A percentile compares a stretch with the other conserved stretches of the same genome.
These are phyloP conservation scores for Rotaria sp. DNA, from an alignment of 2,888 invertebrate species.

Conservation along the genomic window DNA sequence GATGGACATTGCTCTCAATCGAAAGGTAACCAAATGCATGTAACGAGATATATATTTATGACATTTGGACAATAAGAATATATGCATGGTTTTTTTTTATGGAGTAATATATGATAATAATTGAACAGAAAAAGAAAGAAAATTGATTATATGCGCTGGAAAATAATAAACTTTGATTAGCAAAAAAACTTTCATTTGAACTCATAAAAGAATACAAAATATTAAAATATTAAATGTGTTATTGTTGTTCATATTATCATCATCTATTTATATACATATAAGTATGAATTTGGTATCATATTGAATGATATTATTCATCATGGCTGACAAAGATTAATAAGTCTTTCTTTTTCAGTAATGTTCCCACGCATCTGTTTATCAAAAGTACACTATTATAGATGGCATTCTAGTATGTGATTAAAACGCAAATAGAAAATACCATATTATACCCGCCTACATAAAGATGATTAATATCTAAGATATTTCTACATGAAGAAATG, in stretches of 20 bases:
- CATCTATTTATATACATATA: rapidly evolving
- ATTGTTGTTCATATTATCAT: not conserved
- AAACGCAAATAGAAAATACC: not conserved
- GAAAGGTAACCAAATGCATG: not conserved
- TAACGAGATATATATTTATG: not conserved
- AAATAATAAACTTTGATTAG: no score
- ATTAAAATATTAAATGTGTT: not conserved
- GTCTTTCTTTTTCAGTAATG: not conserved
- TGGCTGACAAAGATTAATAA: not conserved
- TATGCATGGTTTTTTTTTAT: not conserved
- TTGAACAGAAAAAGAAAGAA: no score
- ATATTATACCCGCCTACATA: not conserved
- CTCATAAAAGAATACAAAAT: not conserved
- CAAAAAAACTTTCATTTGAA: no score
- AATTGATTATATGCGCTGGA: not conserved
- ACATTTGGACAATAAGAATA: not conserved
- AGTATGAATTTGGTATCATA: not conserved
- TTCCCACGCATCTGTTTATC: no score
- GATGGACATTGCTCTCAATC: not conserved
- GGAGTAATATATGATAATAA: no score
- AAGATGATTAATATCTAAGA: not conserved
- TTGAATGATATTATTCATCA: not conserved
- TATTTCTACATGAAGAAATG: not conserved
- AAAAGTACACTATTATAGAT: not conserved
- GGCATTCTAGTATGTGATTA: not conserved